Base-by-base conservation (phyloP, 2,113 vertebrate species). In the Tamias sibiricus region DNA sequence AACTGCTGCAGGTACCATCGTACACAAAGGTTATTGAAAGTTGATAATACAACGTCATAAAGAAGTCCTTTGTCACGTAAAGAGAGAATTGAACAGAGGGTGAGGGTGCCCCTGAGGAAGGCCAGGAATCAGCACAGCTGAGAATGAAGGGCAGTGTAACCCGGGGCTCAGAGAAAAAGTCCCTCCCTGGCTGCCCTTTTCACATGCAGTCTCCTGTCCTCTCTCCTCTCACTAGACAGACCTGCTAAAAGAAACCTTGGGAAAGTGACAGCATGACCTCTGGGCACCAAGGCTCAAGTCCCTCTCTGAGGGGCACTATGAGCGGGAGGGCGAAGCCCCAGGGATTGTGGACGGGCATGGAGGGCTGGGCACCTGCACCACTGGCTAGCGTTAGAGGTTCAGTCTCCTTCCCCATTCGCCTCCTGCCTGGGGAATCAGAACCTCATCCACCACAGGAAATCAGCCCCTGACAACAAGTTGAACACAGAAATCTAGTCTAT, bases 201-300 rank as follows among this genome's bases (percentile, higher is more conserved):
- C 37, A 1, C 5, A 1, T 0, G 7, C 13, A 8, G n/a, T 32
- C 76, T 57, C 30, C 2, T 1, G 2, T 8, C 30, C 42, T 14
- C 37, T 32, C 11, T 22, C 42, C 32, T 47, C 40, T 92, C 2
- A 13, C 11, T 32, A 37, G 85, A 17, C 42, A 42, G 4, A 40
- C 4, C 20, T 37, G 72, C 62, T 81, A 28, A 54, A 68, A 66
- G 62, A 40, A 92, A 44, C 26, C 32, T 57, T 8, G 13, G 68
- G 62, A 28, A 35, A 17, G 76, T 2, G 57, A 59, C 71, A 30
- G 26, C 32, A 4, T 8, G 81, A 71, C 72, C 44, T 37, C 37
- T n/a, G 93, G 91, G 42, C 28, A 13, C 26, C 28, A 1, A 68
- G 76, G n/a, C 44, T 77, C 49, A 19, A 35, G 8, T 77, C 37